Conservation (phyloP, 2,797 vertebrate genomes). For the Cynopterus sphinx region DNA sequence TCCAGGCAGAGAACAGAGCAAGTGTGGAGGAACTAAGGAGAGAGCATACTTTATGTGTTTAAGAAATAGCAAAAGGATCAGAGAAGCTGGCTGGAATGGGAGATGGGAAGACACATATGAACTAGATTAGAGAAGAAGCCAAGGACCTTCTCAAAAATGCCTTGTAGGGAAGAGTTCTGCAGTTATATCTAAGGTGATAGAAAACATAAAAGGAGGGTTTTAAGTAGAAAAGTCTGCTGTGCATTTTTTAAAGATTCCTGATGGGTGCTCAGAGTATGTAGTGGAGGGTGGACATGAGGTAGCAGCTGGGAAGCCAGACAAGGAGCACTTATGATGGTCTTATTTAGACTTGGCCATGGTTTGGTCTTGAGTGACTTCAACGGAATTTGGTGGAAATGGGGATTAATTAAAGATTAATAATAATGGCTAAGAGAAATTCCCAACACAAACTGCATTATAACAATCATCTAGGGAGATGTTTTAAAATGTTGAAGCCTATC, state of each 20-base stretch:
- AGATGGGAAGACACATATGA: background rate
- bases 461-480: background rate
- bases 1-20: background rate
- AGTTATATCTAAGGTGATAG: background rate
- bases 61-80: background rate
- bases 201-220: background rate
- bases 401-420: background rate
- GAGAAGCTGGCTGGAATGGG: background rate
- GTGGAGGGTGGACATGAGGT: background rate
- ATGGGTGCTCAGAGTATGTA: background rate
- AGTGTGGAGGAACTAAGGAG: background rate
- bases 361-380: background rate
- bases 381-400: background rate
- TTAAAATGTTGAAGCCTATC: background rate
- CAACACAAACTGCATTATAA: background rate
- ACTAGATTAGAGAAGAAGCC: background rate
- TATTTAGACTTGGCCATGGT: background rate
- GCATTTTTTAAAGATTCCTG: background rate
- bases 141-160: background rate
- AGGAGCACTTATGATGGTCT: too few relatives aligned
- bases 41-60: background rate
- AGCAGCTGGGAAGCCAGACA: background rate
- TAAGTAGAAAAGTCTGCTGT: background rate
- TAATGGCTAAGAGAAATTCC: background rate
- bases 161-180: background rate